Evolutionary conservation across 2,113 vertebrate species (phyloP), one percentile per base, ranked within the genome.

Genomic region (Calcarius ornatus): DNA sequence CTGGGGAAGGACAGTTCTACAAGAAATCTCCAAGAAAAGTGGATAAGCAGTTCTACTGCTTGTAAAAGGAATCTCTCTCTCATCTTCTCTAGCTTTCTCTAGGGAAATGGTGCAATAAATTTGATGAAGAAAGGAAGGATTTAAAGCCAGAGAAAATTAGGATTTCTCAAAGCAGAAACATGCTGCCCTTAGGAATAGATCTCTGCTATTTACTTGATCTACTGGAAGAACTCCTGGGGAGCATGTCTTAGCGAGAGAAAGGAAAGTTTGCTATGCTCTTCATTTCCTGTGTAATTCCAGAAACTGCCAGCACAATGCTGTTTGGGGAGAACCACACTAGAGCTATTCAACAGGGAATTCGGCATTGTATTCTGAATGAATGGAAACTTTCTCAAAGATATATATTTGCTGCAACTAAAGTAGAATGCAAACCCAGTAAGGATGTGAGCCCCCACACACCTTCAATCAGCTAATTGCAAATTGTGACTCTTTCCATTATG

Each of bases 221-320:
- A 92, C 90, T 93, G 90, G 94, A 96, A 95, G 88, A 95, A 86
- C 93, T 93, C 93, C 85, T 21, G 9, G 65, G 88, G 78, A 94
- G 92, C 80, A 60, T 15, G 76, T 84, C 83, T 91, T 94, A 84
- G 80, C 84, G 91, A 94, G 80, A 95, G 88, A 95, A 95, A 96
- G 83, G 93, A 70, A 89, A 91, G 92, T 81, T 76, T 94, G 87
- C 90, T 96, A 70, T 68, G 90, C 93, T 96, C 93, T 81, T 95
- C 95, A 95, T 96, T 95, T 95, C 95, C 95, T 93, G 89, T 96
- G 93, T 96, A 96, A 95, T 91, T 95, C 90, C 94, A 94, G 94
- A 95, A 96, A 96, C 90, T 94, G 92, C 94, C 94, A 94, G 86
- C 87, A 95, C 92, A 96, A 96, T 92, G 82, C 81, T 77, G 84